Conservation (phyloP, 2,797 vertebrate species). For the Anas flavirostris region DNA sequence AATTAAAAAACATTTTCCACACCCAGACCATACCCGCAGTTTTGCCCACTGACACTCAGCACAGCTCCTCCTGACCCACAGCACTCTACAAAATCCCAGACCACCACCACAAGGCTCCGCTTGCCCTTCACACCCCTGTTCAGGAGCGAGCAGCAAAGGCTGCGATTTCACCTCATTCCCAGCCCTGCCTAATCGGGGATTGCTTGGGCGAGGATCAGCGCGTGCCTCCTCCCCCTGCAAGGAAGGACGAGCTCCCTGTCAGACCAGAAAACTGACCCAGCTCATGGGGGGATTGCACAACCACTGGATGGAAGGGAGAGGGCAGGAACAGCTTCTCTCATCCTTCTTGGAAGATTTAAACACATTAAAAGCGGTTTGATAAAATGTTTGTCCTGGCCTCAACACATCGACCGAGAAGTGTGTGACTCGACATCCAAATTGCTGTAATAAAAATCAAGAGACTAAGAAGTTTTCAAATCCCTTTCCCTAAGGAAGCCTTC, state of each 20-base stretch:
- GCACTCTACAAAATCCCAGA: background rate
- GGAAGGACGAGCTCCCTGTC: background rate
- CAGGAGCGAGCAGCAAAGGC: background rate
- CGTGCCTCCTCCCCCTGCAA: background rate
- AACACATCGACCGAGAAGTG: rapidly evolving
- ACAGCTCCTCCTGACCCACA: background rate
- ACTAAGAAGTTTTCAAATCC: background rate
- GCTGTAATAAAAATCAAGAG: background rate
- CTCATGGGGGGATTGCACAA: background rate
- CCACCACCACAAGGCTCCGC: background rate
- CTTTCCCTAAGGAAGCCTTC: background rate
- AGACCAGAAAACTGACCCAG: background rate
- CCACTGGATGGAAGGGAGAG: background rate
- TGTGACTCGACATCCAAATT: background rate
- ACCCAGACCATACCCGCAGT: background rate
- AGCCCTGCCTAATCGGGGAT: background rate
- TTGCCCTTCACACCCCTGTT: background rate
- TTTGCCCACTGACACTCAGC: background rate
- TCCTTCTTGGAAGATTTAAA: background rate
- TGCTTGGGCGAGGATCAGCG: background rate
- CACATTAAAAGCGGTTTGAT: background rate
- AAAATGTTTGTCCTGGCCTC: background rate
- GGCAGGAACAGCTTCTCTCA: background rate
- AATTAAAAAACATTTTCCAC: background rate
- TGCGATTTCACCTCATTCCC: background rate